Percentiles rank a stretch among this genome's conserved stretches.
Conservation (phyloP, 2,113 vertebrate species). For the Hemichromis elongatus region DNA sequence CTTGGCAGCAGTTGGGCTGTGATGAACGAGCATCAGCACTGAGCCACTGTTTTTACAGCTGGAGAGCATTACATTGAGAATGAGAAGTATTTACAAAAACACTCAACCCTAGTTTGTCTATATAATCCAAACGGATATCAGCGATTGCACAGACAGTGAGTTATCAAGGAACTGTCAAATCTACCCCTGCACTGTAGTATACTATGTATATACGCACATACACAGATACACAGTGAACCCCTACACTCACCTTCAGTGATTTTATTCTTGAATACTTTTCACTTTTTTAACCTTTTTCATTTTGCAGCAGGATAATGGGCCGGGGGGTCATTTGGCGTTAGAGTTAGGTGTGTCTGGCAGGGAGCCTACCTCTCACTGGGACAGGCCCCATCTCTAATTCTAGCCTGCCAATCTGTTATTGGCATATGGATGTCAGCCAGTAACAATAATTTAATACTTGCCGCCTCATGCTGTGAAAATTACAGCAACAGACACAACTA, state of each 20-base stretch:
- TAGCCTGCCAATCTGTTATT: slow-evolving; percentile 15
- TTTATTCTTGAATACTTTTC: not conserved
- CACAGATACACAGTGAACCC: not conserved
- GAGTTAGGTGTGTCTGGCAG: slow-evolving; percentile 44
- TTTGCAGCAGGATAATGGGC: not conserved
- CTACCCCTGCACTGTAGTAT: not conserved
- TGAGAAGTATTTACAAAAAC: slow-evolving; percentile 45
- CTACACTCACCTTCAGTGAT: not conserved
- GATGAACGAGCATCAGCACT: slow-evolving; percentile 35
- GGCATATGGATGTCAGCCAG: slow-evolving; percentile 28
- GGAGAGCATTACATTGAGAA: slow-evolving; percentile 34
- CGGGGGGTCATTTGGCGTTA: slow-evolving; percentile 24
- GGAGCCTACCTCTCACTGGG: slow-evolving; percentile 6
- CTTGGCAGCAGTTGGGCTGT: slow-evolving; percentile 26
- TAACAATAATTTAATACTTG: slow-evolving; percentile 38
- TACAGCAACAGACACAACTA: slow-evolving; percentile 4
- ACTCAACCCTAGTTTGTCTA: slow-evolving; percentile 27
- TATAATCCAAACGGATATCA: slow-evolving; percentile 13
- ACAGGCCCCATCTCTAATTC: slow-evolving; percentile 10
- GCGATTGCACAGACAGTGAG: not conserved
- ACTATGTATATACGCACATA: not conserved
- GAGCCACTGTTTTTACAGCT: slow-evolving; percentile 58
- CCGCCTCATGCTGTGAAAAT: not conserved
- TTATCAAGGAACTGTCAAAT: not conserved
- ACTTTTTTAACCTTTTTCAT: not conserved